Base-by-base conservation (phyloP, 2,888 invertebrate species). In the Drosophila yooni region DNA sequence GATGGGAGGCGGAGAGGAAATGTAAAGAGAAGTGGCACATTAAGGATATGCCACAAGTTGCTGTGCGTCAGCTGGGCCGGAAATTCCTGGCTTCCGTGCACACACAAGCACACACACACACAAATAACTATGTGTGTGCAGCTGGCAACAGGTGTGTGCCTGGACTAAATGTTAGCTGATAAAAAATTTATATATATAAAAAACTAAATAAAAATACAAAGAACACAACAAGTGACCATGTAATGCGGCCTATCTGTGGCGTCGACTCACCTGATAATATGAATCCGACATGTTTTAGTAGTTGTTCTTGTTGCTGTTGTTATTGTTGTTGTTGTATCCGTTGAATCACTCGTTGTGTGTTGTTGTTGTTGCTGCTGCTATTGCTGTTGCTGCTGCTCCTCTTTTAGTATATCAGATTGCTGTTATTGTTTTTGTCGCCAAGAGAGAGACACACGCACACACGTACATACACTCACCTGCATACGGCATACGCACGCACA, bases 201-300 rank as follows among this genome's bases (percentile, higher is more conserved):
- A 62, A 11, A 34, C 40, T 50, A 43, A 46, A 21, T 33, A 48
- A 57, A 56, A 48, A 38, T 38, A 62, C 60, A 59, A 79, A 40
- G 21, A 43, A 56, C 62, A 56, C 62, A 77, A 70, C 58, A 51
- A 50, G 48, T 50, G 60, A 63, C 48, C 77, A 71, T 75, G 71
- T 72, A 79, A 82, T 61, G 48, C 54, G 46, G 25, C 57, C 79
- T 82, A 79, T 82, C 74, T 71, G 59, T 43, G 40, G 59, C 61
- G 70, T 53, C 63, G 59, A 78, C 90, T 92, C 90, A 93, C 93
- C 93, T 93, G 93, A 91, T 93, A 93, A 88, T 93, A 93, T 74
- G 93, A 93, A 89, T 93, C 93, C 90, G 93, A 93, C 93, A 93
- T 93, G 90, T 89, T 93, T 84, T 70, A 67, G 46, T 27, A 58